Conservation (phyloP, 2,888 invertebrate genomes). For the Glaucopsyche alexis region DNA sequence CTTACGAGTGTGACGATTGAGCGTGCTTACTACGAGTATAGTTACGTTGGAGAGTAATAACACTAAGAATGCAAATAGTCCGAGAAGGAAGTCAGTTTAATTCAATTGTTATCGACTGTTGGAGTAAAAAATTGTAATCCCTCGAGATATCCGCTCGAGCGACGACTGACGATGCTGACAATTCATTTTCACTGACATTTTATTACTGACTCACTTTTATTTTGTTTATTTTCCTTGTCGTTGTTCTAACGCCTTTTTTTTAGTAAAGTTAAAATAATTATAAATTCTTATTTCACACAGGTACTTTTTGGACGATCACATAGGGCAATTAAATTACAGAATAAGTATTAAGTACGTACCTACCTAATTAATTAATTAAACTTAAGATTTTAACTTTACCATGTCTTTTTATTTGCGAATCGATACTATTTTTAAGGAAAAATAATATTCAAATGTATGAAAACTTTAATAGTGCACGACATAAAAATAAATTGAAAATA, state of each 20-base stretch:
- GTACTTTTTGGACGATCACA: neutral
- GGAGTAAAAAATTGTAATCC: conserved; percentile 14
- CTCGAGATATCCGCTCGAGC: neutral
- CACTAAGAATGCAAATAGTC: neutral
- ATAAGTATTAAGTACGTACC: neutral
- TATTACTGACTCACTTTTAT: neutral
- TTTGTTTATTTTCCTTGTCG: neutral
- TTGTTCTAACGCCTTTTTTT: neutral
- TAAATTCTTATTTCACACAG: neutral
- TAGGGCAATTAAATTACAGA: neutral
- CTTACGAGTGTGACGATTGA: too few species aligned
- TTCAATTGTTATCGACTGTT: conserved; percentile 5
- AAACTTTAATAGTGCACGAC: too few species aligned
- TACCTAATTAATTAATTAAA: too few species aligned
- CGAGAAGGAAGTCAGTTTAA: conserved; percentile 1
- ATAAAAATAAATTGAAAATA: too few species aligned
- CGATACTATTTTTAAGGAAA: too few species aligned
- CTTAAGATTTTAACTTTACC: too few species aligned
- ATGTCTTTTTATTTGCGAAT: too few species aligned
- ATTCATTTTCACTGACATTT: conserved; percentile 11
- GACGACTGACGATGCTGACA: neutral
- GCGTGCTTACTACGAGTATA: too few species aligned
- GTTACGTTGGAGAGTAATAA: neutral
- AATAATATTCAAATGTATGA: too few species aligned
- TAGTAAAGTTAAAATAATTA: neutral